Conservation (phyloP, 1,140 invertebrate genomes). For the Calliphora vicina region DNA sequence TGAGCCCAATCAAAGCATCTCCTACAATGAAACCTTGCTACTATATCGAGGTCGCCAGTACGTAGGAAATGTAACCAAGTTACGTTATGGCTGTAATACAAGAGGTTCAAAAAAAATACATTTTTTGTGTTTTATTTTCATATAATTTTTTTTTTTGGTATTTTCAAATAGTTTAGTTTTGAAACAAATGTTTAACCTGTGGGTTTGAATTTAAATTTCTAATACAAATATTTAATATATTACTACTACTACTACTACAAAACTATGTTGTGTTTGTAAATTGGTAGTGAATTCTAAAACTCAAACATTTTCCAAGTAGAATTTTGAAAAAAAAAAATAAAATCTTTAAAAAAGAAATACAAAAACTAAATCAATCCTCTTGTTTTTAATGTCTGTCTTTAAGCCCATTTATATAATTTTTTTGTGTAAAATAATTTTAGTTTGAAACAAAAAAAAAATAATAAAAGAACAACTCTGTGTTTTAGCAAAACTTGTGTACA, state of each 20-base stretch:
- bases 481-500: not conserved
- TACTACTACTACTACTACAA: conserved; percentile 6
- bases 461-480: not conserved
- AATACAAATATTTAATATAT: not conserved
- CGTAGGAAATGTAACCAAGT: conserved; percentile 60
- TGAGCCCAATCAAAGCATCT: conserved; percentile 58
- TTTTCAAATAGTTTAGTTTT: conserved; percentile 6
- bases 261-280: conserved; percentile 22
- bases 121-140: too few species aligned
- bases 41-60: conserved; percentile 54
- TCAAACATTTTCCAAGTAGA: not conserved
- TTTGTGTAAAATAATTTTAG: conserved; percentile 15
- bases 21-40: conserved; percentile 56
- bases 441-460: not conserved
- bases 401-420: not conserved
- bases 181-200: conserved; percentile 10
- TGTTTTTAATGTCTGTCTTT: conserved; percentile 28
- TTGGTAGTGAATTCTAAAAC: conserved; percentile 12
- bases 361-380: conserved; percentile 25
- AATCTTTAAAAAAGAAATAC: not conserved
- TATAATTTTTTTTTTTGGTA: conserved; percentile 7
- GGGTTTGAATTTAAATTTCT: conserved; percentile 8
- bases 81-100: conserved; percentile 50
- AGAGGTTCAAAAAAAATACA: conserved; percentile 48
- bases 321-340: not conserved